Evolutionary conservation across 2,888 invertebrate species (phyloP).

Genomic region (Crepidodera aurea): DNA sequence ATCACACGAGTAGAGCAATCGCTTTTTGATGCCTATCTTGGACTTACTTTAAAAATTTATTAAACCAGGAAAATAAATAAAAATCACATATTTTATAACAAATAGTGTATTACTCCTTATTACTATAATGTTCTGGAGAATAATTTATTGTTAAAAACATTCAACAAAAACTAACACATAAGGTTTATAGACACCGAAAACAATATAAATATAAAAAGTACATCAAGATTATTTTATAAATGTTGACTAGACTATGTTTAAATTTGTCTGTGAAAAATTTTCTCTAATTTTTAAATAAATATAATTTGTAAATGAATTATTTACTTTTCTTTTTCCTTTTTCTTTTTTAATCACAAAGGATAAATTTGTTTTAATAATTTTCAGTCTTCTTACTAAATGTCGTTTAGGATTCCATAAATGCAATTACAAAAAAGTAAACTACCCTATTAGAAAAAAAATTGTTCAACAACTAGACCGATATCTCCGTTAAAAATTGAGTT

Average conservation of each 20-base stretch:
- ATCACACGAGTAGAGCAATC: no score
- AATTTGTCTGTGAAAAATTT: constrained; percentile 1
- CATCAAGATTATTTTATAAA: constrained; percentile 21
- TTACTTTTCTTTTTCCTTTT: neutral
- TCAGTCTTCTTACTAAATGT: no score
- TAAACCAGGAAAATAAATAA: no score
- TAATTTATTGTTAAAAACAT: constrained; percentile 16
- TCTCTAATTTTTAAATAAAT: neutral
- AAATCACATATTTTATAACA: constrained; percentile 16
- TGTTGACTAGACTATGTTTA: constrained; percentile 4
- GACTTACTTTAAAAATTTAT: no score
- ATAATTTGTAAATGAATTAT: neutral
- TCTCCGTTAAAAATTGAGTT: neutral
- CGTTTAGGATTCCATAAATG: no score
- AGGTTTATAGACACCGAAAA: constrained; percentile 24
- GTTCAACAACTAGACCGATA: neutral
- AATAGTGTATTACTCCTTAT: constrained; percentile 19
- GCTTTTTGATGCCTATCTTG: no score
- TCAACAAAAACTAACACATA: constrained; percentile 22
- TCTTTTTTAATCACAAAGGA: no score
- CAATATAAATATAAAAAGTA: constrained; percentile 27
- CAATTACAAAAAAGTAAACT: no score
- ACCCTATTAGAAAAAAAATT: neutral
- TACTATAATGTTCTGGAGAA: constrained; percentile 8
- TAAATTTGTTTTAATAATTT: no score